Evolutionary conservation across 2,113 vertebrate species (phyloP), one percentile per base, ranked within the genome.

Genomic region (Anhinga rufa): DNA sequence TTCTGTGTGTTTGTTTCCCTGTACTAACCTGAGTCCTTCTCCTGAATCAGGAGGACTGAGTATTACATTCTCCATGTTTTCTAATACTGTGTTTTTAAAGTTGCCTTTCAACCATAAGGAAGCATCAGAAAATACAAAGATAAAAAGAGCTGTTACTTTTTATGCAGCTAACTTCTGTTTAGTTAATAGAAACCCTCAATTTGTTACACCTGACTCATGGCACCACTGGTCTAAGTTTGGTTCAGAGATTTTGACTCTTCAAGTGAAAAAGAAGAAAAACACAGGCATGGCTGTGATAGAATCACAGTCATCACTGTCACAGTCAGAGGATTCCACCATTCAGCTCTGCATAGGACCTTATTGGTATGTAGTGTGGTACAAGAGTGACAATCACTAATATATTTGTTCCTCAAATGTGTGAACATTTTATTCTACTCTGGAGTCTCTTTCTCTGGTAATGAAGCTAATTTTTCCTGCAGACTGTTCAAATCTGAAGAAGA

Each of bases 11-110:
- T 80, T 64, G 60, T 42, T 83, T 55, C 70, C 57, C 84, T 75
- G 34, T 64, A 66, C 49, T 88, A 66, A 61, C 62, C 85, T 0
- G 0, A 57, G 49, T 69, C 28, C 25, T 83, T 17, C 64, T 81
- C n/a, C 16, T 5, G 16, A 65, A 38, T 38, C 12, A 48, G 48
- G 57, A 79, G 46, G 52, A 25, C 29, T 13, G 51, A 91, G 70
- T 12, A 52, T 60, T 82, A 19, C 21, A 6, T 42, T 88, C 71
- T 93, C 51, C 28, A 13, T 85, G 72, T 68, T 82, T 87, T 68
- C 89, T 93, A 74, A 89, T 93, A 60, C 3, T 8, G 31, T 76
- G 40, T 84, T 92, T 92, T 84, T 93, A 52, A 95, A 97, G 51
- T 57, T 90, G 76, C 55, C 52, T 82, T 64, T 94, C 86, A 95